Conservation (phyloP, 2,113 vertebrate genomes). For the Alectura lathami region DNA sequence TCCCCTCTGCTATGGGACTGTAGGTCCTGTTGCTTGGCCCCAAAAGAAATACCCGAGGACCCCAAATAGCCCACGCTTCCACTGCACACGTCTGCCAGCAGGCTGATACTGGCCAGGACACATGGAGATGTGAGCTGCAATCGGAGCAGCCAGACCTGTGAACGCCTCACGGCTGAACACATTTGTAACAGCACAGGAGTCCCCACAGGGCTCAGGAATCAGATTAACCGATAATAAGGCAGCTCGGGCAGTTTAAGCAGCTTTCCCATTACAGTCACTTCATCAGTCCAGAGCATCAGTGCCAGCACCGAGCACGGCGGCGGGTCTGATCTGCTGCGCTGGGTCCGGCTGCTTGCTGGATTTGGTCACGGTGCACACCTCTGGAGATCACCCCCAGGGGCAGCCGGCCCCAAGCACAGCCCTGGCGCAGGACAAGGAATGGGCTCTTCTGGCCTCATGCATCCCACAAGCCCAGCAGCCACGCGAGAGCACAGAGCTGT, state of each 20-base stretch:
- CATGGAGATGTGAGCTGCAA: rapidly evolving
- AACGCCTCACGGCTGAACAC: not conserved
- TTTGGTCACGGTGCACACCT: rapidly evolving
- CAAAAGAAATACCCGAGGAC: not conserved
- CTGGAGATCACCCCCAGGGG: rapidly evolving
- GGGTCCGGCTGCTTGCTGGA: not conserved
- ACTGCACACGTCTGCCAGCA: not conserved
- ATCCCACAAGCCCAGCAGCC: not conserved
- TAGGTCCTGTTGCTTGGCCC: no score
- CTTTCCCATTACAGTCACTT: not conserved
- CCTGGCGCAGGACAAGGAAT: not conserved
- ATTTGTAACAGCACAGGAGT: not conserved
- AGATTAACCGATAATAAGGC: not conserved
- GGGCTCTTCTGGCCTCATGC: not conserved
- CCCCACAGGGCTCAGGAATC: not conserved
- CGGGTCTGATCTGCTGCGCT: not conserved
- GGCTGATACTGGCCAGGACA: not conserved
- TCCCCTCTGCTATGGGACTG: not conserved
- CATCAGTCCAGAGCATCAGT: rapidly evolving
- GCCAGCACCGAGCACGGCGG: rapidly evolving
- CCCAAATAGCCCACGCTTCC: not conserved
- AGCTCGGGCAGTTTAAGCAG: not conserved
- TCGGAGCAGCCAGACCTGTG: not conserved
- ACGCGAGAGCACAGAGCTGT: not conserved
- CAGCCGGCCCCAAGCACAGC: not conserved